Base-by-base conservation (phyloP, 2,888 invertebrate species). In the Limenitis camilla region DNA sequence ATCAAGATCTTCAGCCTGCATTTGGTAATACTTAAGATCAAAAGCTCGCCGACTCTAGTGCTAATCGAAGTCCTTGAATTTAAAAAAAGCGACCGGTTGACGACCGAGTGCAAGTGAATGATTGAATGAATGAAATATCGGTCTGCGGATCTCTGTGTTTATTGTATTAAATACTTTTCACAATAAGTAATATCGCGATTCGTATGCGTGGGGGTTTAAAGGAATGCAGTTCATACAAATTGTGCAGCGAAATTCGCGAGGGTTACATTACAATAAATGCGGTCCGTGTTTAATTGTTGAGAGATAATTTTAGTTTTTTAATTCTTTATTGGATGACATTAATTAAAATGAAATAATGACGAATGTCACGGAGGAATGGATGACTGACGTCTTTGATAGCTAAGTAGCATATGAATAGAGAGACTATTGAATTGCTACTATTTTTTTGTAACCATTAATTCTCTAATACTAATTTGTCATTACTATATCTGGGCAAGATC, bases 61-160 rank as follows among this genome's bases (percentile, higher is more conserved):
- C 80, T 80, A 82, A 84, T 84, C 81, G 79, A 78, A 84, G 76
- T 76, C 64, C 71, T 75, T 70, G 66, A 69, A 65, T 72, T 72
- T 68, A 50, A 10, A 53, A 57, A 59, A 65, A 66, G 64, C 62
- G 70, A 63, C 68, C 69, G 66, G 66, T 68, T 71, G 65, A 66
- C 72, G 71, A 76, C 63, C 65, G 75, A 59, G 54, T 44, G 53
- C 58, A 46, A 74, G 68, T 72, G 71, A 75, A 65, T 67, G 73
- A 71, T 60, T 67, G 69, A 71, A 66, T 76, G 76, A 74, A 71
- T 68, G 68, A 58, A 63, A 74, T 82, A 85, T 85, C 82, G 71
- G 68, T 63, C 62, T 68, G 78, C 85, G 78, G 83, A 85, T 85
- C 85, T 84, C 70, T 77, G 68, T 69, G 69, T 79, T 74, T 76